These are phyloP conservation scores for Quadriops clusia DNA, from an alignment of 2,888 invertebrate species.

Conservation along the genomic window DNA sequence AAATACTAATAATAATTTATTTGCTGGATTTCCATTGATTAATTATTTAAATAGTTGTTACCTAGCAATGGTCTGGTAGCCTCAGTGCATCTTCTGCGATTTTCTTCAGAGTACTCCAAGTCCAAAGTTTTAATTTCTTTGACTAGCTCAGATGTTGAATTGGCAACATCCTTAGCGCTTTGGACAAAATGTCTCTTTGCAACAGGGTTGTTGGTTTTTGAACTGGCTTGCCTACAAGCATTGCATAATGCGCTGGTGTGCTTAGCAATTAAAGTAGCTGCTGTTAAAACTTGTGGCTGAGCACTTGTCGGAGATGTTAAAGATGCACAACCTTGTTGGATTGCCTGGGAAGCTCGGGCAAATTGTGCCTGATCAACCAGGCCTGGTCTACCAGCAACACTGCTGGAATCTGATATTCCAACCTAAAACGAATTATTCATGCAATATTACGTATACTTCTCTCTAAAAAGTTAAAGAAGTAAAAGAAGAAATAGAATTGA, in stretches of 20 bases:
- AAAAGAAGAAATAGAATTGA: no score
- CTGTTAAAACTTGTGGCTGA: constrained; percentile 77
- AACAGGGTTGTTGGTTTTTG: constrained; percentile 77
- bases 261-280: constrained; percentile 89
- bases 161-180: constrained; percentile 94
- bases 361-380: constrained; percentile 82
- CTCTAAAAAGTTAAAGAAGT: no score
- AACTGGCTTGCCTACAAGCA: constrained; percentile 86
- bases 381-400: constrained; percentile 78
- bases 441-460: no score
- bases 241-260: constrained; percentile 94
- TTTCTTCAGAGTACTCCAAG: constrained; percentile 67
- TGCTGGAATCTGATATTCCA: constrained; percentile 84
- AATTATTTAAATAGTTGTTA: constrained; percentile 11
- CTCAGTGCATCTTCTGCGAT: constrained; percentile 57
- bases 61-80: constrained; percentile 68
- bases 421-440: constrained; percentile 47
- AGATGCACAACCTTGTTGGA: constrained; percentile 76
- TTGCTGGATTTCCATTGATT: constrained; percentile 2
- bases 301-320: constrained; percentile 59
- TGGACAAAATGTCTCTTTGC: constrained; percentile 96
- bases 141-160: constrained; percentile 86
- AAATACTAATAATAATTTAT: background rate
- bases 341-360: constrained; percentile 78
- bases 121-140: constrained; percentile 89